Conservation (phyloP, 2,888 invertebrate species). For the Drosophila anceps region DNA sequence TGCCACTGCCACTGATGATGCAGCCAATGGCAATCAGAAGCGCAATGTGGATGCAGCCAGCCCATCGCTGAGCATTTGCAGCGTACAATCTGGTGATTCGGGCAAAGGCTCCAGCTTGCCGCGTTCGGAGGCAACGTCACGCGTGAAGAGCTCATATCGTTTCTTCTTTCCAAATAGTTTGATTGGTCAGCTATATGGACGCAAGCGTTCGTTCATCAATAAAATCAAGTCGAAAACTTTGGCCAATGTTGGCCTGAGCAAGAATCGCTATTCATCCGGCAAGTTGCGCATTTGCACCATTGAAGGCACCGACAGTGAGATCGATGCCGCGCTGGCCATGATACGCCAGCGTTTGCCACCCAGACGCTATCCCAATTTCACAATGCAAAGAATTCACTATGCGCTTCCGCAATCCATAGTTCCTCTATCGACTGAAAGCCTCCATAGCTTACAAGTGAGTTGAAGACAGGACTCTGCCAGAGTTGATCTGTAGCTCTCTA, state of each 20-base stretch:
- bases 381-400: slow-evolving; percentile 86
- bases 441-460: slow-evolving; percentile 86
- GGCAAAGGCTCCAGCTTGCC: slow-evolving; percentile 85
- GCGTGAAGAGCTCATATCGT: slow-evolving; percentile 85
- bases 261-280: slow-evolving; percentile 89
- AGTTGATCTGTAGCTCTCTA: slow-evolving; percentile 9
- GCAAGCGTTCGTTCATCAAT: slow-evolving; percentile 92
- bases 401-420: slow-evolving; percentile 84
- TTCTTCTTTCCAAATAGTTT: slow-evolving; percentile 91
- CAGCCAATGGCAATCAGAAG: slow-evolving; percentile 67
- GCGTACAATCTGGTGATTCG: slow-evolving; percentile 84
- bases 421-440: slow-evolving; percentile 84
- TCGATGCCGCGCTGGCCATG: slow-evolving; percentile 92
- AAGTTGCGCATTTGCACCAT: slow-evolving; percentile 93
- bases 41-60: slow-evolving; percentile 86
- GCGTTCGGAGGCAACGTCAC: slow-evolving; percentile 81
- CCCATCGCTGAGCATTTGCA: slow-evolving; percentile 88
- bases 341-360: slow-evolving; percentile 94
- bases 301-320: slow-evolving; percentile 91
- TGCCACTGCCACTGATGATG: neutral
- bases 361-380: slow-evolving; percentile 92
- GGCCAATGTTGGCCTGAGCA: slow-evolving; percentile 90
- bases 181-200: slow-evolving; percentile 95
- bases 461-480: slow-evolving; percentile 2
- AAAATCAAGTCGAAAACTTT: slow-evolving; percentile 92